Base-by-base conservation (phyloP, 2,797 vertebrate genomes). In the Allobates femoralis region DNA sequence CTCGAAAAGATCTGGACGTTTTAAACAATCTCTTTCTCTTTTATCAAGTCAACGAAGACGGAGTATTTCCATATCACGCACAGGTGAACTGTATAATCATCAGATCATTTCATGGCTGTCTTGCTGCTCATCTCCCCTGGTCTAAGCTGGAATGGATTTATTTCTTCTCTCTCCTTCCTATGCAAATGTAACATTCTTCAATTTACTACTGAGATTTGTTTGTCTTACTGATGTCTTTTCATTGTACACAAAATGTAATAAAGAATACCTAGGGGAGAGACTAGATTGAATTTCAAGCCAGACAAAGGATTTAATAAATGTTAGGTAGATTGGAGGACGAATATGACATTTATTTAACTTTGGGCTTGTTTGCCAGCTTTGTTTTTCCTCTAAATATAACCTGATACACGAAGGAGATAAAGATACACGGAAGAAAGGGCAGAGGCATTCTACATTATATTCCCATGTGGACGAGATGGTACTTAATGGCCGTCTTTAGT, bases 331-430 rank as follows among this genome's bases (percentile, higher is more conserved):
- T 74, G 67, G 67, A 60, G 67, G 37, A 71, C 62, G 62, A 62
- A 86, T 74, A 77, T 78, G 46, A 81, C 77, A 86, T 86, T 86
- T 80, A 81, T 81, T 86, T 86, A 71, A 86, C 77, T 79, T 85
- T 79, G 67, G 81, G 53, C 41, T 73, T 83, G 67, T 83, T 83
- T 83, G 81, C 66, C 71, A 62, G 66, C 66, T 74, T 56, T 58
- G 81, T 60, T 79, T 83, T 56, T 19, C 81, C 26, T 19, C 81
- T 73, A 83, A 60, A 83, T 83, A 60, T 74, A 83, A 73, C 56
- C 67, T 58, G 53, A 83, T 83, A 74, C 69, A 60, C 16, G n/a
- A 51, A 58, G 55, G 15, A 58, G 81, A 83, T 71, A 74, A 18
- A 60, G 53, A 58, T 41, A 83, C 66, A 41, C n/a, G 11, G 16